phyloP scores from a whole-genome alignment of 2,888 invertebrate species.

The Strigamia maritima region DNA sequence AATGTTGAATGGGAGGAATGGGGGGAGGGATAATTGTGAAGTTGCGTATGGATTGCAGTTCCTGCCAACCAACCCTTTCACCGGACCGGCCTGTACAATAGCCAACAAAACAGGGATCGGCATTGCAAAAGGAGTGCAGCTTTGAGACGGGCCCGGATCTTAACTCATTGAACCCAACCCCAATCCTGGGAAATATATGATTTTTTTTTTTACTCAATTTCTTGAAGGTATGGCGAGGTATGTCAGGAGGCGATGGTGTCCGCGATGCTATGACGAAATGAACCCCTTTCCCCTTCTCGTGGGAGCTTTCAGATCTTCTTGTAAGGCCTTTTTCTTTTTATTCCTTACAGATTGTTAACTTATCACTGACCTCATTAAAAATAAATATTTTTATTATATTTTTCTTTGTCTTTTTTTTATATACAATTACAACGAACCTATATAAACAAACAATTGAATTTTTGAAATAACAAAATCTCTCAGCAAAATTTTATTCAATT shows the following conservation, averaged over 20 bases:
- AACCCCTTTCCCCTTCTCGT: constrained; percentile 32
- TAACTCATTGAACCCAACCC: constrained; percentile 34
- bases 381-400: background rate
- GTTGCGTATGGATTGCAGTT: constrained; percentile 29
- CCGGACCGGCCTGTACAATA: constrained; percentile 28
- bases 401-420: background rate
- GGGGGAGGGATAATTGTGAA: constrained; percentile 25
- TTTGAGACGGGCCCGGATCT: constrained; percentile 31
- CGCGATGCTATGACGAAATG: constrained; percentile 25
- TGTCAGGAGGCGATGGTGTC: constrained; percentile 30
- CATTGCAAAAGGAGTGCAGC: constrained; percentile 22
- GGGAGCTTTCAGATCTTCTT: constrained; percentile 25
- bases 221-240: background rate
- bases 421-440: background rate
- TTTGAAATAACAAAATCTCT: background rate
- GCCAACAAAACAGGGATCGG: constrained; percentile 32
- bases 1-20: constrained; percentile 25
- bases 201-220: constrained; percentile 6
- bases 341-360: background rate
- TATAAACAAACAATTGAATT: background rate
- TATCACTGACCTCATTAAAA: constrained; percentile 15
- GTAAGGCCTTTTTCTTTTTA: constrained; percentile 1
- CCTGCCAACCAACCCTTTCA: constrained; percentile 24
- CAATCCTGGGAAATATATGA: constrained; percentile 34
- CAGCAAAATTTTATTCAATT: background rate